These are phyloP conservation scores for Chiroxiphia lanceolata DNA, from an alignment of 2,797 vertebrate species.

Conservation along the genomic window DNA sequence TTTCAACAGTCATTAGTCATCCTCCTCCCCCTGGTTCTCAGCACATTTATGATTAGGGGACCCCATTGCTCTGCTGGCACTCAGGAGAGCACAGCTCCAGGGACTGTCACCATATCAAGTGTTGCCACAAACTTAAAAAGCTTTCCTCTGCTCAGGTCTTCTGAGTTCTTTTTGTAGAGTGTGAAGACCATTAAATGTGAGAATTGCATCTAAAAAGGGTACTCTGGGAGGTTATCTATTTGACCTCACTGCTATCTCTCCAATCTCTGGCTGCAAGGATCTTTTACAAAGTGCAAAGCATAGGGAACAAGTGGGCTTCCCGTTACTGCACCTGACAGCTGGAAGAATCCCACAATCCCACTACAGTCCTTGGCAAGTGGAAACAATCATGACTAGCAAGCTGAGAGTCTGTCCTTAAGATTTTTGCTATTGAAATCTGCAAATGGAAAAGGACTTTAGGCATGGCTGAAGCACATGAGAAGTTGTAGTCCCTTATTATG, in stretches of 20 bases:
- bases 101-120: background rate
- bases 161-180: background rate
- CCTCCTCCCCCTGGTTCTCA: background rate
- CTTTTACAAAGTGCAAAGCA: background rate
- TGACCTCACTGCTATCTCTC: background rate
- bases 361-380: background rate
- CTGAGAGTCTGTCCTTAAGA: background rate
- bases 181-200: background rate
- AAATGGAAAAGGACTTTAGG: background rate
- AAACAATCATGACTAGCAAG: background rate
- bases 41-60: background rate
- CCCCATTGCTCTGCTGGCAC: background rate
- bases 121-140: constrained; percentile 20
- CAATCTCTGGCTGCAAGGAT: background rate
- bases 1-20: background rate
- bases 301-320: background rate
- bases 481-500: background rate
- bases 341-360: background rate
- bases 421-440: background rate
- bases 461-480: background rate
- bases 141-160: background rate
- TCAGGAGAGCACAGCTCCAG: background rate
- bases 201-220: background rate
- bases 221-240: background rate
- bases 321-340: constrained; percentile 3